phyloP scores from a whole-genome alignment of 2,113 vertebrate genomes.

The Zeus faber region DNA sequence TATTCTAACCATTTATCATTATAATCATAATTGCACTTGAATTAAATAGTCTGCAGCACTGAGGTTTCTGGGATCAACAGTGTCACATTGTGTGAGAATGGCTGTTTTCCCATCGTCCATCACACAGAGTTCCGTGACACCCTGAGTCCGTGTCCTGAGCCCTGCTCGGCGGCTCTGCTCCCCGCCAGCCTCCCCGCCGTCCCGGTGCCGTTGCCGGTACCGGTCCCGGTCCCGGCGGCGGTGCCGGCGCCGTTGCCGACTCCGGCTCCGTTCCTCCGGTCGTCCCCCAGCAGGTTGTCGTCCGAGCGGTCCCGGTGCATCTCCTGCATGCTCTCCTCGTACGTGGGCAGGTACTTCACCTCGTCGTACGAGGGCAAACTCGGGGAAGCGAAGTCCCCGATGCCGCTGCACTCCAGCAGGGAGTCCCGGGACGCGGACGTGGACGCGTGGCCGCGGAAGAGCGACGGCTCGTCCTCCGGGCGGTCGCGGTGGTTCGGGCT shows the following conservation, averaged over 20 bases:
- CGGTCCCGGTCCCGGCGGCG: not conserved
- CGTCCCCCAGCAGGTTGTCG: conserved; percentile 56
- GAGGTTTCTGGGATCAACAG: conserved; percentile 13
- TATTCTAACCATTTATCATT: conserved; percentile 57
- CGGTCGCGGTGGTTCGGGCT: conserved; percentile 65
- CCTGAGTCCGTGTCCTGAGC: conserved; percentile 47
- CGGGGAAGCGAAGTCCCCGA: conserved; percentile 69
- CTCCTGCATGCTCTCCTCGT: conserved; percentile 89
- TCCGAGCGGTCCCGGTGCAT: conserved; percentile 72
- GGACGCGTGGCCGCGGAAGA: conserved; percentile 74
- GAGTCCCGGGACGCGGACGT: conserved; percentile 83
- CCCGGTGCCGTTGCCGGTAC: conserved; percentile 4
- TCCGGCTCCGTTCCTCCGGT: conserved; percentile 19
- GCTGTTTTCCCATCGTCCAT: conserved; percentile 15
- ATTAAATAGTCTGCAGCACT: conserved; percentile 33
- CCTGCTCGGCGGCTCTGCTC: conserved; percentile 51
- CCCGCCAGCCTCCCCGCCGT: conserved; percentile 21
- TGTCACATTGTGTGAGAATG: not conserved
- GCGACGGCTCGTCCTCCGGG: conserved; percentile 74
- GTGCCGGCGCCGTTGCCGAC: conserved; percentile 1
- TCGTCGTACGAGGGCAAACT: conserved; percentile 90
- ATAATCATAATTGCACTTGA: conserved; percentile 65
- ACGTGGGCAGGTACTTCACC: conserved; percentile 90
- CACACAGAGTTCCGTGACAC: conserved; percentile 73
- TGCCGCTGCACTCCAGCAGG: conserved; percentile 74